Base-by-base conservation (phyloP, 2,888 invertebrate species). In the Gnatocerus cornutus region DNA sequence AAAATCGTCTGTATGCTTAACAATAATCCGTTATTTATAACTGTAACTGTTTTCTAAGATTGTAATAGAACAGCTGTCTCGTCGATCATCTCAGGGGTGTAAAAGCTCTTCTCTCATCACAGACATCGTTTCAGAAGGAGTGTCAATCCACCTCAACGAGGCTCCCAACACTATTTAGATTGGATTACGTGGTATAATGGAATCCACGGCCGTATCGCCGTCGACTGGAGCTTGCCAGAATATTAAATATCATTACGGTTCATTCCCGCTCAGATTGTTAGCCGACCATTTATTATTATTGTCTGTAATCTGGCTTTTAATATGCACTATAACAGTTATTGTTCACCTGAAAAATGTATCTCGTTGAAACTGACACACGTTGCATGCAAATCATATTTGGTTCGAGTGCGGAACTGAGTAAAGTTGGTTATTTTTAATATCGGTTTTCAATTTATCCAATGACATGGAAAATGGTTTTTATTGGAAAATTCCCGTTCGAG, bases 81-180 rank as follows among this genome's bases (percentile, higher is more conserved):
- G n/a, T 33, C 6, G 9, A 33, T 33, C 33, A 33, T 33, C n/a
- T 33, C 33, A 33, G 33, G 39, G 41, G 27, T 14, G 39, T n/a
- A 12, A 12, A 37, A 37, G 37, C 8, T 21, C 12, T 37, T 39
- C 10, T 46, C 59, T 9, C 59, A 33, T 65, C 39, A 21, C 30
- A 50, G 48, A 41, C 48, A 66, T 62, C 55, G 68, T 65, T 50
- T 71, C 62, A 72, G 64, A 71, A 75, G 71, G 74, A 74, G 74
- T 75, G 75, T 76, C 77, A 77, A 76, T 77, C 73, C 73, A 70
- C 74, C 74, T 66, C 74, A 73, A 75, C 75, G 73, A 73, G 73
- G 69, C 73, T 72, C 74, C 67, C 74, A 72, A 75, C 75, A 74
- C 75, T 75, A 74, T 74, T 74, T 74, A 74, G 75, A 75, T 75